Conservation (phyloP, 2,113 vertebrate genomes). For the Rhinogobius similis region DNA sequence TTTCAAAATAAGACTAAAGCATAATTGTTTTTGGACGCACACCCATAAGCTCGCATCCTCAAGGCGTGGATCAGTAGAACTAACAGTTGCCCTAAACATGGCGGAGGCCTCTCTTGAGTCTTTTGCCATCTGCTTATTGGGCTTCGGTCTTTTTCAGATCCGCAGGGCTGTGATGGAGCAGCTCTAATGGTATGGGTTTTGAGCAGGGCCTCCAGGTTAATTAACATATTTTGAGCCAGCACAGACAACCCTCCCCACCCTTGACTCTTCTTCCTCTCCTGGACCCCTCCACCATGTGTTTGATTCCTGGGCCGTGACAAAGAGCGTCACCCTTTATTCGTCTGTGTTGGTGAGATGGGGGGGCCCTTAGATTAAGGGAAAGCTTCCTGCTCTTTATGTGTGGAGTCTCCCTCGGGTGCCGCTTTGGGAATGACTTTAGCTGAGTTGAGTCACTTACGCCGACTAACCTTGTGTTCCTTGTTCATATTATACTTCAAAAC, state of each 20-base stretch:
- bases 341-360: constrained; percentile 68
- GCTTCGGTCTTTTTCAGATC: constrained; percentile 59
- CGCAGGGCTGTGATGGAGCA: constrained; percentile 45
- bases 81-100: constrained; percentile 46
- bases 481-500: constrained; percentile 21
- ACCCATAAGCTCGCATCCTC: constrained; percentile 13
- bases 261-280: constrained; percentile 19
- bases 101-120: constrained; percentile 51
- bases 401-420: constrained; percentile 65
- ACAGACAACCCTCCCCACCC: constrained; percentile 56
- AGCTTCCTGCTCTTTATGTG: constrained; percentile 82
- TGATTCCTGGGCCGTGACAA: constrained; percentile 82
- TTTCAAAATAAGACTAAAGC: background rate
- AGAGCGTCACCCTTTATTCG: constrained; percentile 76
- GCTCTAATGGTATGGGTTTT: constrained; percentile 55
- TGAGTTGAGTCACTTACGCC: constrained; percentile 59
- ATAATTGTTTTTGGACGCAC: background rate
- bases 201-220: constrained; percentile 58
- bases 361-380: constrained; percentile 80
- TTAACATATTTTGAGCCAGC: constrained; percentile 71
- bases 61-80: constrained; percentile 22
- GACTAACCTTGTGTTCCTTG: constrained; percentile 40
- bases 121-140: constrained; percentile 62
- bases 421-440: constrained; percentile 70
- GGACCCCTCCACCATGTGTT: constrained; percentile 64